These are phyloP conservation scores for Tipula unca DNA, from an alignment of 2,888 invertebrate species.

Conservation along the genomic window DNA sequence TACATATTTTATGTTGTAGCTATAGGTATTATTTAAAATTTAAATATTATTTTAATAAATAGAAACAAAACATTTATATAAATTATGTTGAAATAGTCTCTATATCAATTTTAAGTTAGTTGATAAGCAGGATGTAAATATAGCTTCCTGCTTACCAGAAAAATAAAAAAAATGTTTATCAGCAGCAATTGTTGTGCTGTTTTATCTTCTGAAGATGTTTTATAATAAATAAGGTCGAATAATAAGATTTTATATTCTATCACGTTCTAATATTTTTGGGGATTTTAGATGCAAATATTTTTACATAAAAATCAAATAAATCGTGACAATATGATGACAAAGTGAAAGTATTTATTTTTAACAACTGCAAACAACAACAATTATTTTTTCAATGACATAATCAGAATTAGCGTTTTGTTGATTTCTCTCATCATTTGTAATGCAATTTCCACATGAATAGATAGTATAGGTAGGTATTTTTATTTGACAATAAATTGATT, in stretches of 20 bases:
- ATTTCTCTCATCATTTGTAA: neutral
- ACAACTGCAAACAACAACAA: neutral
- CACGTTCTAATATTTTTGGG: neutral
- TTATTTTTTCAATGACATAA: neutral
- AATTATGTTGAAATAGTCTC: neutral
- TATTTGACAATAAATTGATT: neutral
- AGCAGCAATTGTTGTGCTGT: neutral
- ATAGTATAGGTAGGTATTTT: neutral
- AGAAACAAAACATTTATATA: neutral
- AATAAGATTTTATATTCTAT: neutral
- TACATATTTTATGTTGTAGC: neutral
- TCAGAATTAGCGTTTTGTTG: neutral
- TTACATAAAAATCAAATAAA: neutral
- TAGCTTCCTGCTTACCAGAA: neutral
- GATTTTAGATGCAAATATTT: neutral
- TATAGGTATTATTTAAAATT: neutral
- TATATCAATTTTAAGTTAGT: neutral
- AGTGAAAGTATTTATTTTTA: neutral
- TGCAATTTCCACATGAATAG: neutral
- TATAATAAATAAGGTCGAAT: neutral
- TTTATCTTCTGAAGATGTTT: neutral
- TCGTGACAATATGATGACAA: neutral
- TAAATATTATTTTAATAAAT: neutral
- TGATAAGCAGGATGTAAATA: neutral
- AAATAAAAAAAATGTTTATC: neutral